Evolutionary conservation across 2,888 invertebrate genomes (phyloP), one percentile per base, ranked within the genome.

Genomic region (Eumacrocentrus americanus): DNA sequence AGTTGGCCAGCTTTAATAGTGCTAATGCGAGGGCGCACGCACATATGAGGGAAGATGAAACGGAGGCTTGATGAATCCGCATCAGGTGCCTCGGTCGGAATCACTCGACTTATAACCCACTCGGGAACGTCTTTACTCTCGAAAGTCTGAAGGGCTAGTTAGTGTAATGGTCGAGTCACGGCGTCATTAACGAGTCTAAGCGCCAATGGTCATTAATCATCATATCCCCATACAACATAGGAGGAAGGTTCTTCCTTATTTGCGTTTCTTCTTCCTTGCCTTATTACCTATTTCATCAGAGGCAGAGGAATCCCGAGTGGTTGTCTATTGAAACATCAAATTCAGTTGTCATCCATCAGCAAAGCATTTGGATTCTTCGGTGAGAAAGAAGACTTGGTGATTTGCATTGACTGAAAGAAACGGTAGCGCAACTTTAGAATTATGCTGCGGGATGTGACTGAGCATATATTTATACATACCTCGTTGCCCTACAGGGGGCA

Each of bases 121-220:
- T 40, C 35, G 42, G 50, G 12, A 58, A 56, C 60, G 61, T 64
- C 58, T 60, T 60, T 63, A 58, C 59, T 38, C 55, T 59, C 25
- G 38, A 60, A 58, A 54, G 48, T 62, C 57, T 61, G 73, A 74
- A 74, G 72, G 69, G 75, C 75, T 74, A 75, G 75, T 78, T 77
- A 78, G 74, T 72, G 72, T 75, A 77, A 74, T 71, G 71, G 77
- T 64, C 77, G 72, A 79, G 79, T 80, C 80, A 80, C 74, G 75
- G 75, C 73, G 69, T 76, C 75, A 77, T 77, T 79, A 79, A 78
- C 76, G 74, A 46, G 68, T 72, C 59, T 62, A 68, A 62, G 67
- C 66, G 65, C 64, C 66, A 66, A 74, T 76, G 70, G 72, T 74
- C 80, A 80, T 80, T 80, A 80, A 80, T 80, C 80, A 80, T 79